Evolutionary conservation across 1,140 invertebrate genomes (phyloP).

Genomic region (Drosophila repleta): DNA sequence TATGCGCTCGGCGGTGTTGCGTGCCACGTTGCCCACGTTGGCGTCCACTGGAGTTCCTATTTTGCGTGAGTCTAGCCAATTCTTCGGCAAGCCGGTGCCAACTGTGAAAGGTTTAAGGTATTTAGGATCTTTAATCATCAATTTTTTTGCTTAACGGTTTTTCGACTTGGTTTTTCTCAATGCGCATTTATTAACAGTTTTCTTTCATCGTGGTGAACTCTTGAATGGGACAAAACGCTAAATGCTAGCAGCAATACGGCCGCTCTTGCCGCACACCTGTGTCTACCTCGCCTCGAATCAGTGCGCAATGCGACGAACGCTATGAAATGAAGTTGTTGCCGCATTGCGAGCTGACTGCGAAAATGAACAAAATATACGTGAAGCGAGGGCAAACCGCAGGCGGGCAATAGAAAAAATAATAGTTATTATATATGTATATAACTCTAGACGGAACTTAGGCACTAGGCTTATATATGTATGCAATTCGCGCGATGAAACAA

Average conservation of each 20-base stretch:
- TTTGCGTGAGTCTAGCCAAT: conserved; percentile 66
- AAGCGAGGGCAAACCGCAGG: neutral
- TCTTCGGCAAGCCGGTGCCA: conserved; percentile 70
- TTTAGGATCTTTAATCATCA: conserved; percentile 15
- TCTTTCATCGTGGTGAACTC: conserved; percentile 48
- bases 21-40: conserved; percentile 70
- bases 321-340: conserved; percentile 64
- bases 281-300: neutral
- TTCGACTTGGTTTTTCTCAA: conserved; percentile 46
- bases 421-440: conserved; percentile 30
- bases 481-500: conserved; percentile 13
- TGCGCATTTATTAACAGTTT: conserved; percentile 74
- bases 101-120: conserved; percentile 66
- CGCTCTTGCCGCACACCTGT: conserved; percentile 9
- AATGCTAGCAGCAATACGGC: conserved; percentile 60
- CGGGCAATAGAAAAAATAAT: neutral
- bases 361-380: conserved; percentile 1
- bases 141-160: conserved; percentile 40
- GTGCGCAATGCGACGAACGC: conserved; percentile 34
- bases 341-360: conserved; percentile 18
- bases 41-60: conserved; percentile 29
- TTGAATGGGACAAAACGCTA: conserved; percentile 61
- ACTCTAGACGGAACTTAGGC: conserved; percentile 72
- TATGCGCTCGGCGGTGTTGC: conserved; percentile 63
- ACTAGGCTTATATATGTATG: conserved; percentile 60